phyloP scores from a whole-genome alignment of 2,797 vertebrate species.

The Meda fulgida region DNA sequence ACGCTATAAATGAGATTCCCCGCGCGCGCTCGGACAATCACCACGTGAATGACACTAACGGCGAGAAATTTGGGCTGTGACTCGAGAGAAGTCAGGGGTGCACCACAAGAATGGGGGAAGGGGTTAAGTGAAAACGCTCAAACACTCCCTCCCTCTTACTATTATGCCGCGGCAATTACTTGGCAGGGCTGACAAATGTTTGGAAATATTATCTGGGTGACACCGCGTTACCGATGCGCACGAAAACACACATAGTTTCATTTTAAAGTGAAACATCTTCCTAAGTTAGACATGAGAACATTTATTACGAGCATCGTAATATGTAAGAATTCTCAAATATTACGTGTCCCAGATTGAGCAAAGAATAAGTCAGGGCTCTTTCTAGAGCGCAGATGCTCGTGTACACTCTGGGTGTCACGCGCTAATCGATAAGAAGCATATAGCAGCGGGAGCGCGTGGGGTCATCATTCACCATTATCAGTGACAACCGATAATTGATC shows the following conservation, averaged over 20 bases:
- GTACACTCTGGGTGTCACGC: slow-evolving; percentile 61
- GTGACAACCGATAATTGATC: slow-evolving; percentile 86
- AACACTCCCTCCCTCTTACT: slow-evolving; percentile 54
- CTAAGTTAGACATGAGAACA: neutral
- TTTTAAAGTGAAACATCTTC: neutral
- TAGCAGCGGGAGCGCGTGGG: slow-evolving; percentile 63
- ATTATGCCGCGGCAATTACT: slow-evolving; percentile 52
- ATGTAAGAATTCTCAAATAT: slow-evolving; percentile 2
- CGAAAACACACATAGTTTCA: slow-evolving; percentile 14
- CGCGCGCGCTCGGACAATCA: slow-evolving; percentile 70
- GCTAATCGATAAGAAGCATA: slow-evolving; percentile 63
- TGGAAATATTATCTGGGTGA: slow-evolving; percentile 51
- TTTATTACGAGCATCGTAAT: neutral
- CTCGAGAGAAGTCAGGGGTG: slow-evolving; percentile 58
- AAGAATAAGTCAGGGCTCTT: slow-evolving; percentile 56
- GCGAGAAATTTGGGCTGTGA: slow-evolving; percentile 64
- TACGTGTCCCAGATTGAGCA: slow-evolving; percentile 4
- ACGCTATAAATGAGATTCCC: slow-evolving; percentile 83
- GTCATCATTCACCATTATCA: slow-evolving; percentile 81
- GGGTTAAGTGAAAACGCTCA: slow-evolving; percentile 58
- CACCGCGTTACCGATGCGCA: slow-evolving; percentile 3
- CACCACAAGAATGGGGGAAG: slow-evolving; percentile 50
- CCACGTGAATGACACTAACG: slow-evolving; percentile 72
- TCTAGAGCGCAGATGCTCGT: slow-evolving; percentile 58
- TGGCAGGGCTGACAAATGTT: slow-evolving; percentile 44